Percentiles rank a stretch among this genome's conserved stretches.
phyloP scores from a whole-genome alignment of 2,888 invertebrate genomes.

The Drosophila quasianomalipes region DNA sequence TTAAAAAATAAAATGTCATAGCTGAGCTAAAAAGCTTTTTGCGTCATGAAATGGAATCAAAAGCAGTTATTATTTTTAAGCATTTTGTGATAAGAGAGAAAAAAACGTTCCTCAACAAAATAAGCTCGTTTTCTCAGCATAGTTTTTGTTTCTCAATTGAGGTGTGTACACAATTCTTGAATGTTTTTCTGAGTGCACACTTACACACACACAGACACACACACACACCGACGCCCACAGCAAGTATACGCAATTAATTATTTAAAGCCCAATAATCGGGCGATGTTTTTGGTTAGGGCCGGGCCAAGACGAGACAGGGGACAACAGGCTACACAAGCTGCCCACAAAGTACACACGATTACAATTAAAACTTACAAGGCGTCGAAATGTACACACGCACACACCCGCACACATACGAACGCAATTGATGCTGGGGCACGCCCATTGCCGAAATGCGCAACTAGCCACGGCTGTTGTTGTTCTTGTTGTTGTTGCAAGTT shows the following conservation, averaged over 20 bases:
- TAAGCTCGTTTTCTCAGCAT: neutral
- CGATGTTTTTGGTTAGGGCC: slow-evolving; percentile 4
- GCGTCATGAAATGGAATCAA: neutral
- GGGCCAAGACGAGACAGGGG: neutral
- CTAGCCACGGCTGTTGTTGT: slow-evolving; percentile 47
- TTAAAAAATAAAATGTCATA: neutral
- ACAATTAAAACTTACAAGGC: slow-evolving; percentile 80
- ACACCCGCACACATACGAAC: neutral
- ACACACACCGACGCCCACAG: slow-evolving; percentile 19
- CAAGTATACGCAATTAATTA: slow-evolving; percentile 71
- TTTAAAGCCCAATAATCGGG: slow-evolving; percentile 76
- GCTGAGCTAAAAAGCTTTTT: neutral
- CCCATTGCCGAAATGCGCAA: slow-evolving; percentile 49
- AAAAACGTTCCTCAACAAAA: neutral
- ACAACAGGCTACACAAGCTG: neutral
- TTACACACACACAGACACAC: slow-evolving; percentile 1
- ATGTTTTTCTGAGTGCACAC: neutral
- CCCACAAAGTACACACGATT: slow-evolving; percentile 50
- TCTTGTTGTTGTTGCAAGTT: slow-evolving; percentile 68
- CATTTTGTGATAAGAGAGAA: neutral
- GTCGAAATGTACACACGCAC: slow-evolving; percentile 60
- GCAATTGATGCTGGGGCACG: slow-evolving; percentile 65
- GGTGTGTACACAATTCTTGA: neutral
- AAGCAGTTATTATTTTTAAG: neutral
- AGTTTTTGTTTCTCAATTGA: neutral